Evolutionary conservation across 1,140 invertebrate genomes (phyloP).

Genomic region (Achatina immaculata): DNA sequence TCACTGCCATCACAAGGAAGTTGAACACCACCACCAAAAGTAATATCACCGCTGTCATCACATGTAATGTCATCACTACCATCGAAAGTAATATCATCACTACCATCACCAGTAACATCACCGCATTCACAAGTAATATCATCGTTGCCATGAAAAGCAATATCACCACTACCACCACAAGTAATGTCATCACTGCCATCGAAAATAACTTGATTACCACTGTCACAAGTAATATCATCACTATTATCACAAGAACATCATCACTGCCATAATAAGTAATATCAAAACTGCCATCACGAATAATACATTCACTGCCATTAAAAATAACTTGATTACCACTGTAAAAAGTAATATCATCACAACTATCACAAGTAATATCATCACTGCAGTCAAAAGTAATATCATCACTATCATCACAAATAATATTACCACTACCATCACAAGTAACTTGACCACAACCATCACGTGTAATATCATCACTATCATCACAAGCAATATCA

Average conservation of each 20-base stretch:
- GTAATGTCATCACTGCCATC: background rate
- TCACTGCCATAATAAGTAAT: background rate
- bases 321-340: background rate
- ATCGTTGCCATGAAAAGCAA: background rate
- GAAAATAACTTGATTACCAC: background rate
- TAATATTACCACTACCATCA: background rate
- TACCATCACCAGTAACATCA: background rate
- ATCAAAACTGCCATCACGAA: background rate
- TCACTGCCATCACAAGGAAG: background rate
- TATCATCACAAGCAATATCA: background rate
- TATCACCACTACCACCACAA: slow-evolving; percentile 4
- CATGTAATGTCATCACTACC: slow-evolving; percentile 1
- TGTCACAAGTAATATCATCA: background rate
- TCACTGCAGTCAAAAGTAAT: background rate
- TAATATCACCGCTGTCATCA: slow-evolving; percentile 1
- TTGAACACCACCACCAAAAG: background rate
- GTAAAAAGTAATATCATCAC: background rate
- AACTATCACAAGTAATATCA: background rate
- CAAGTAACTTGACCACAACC: background rate
- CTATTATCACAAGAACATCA: background rate
- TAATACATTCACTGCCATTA: background rate
- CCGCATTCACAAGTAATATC: background rate
- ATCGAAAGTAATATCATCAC: background rate
- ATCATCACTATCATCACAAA: background rate
- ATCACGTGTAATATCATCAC: slow-evolving; percentile 11